Base-by-base conservation (phyloP, 2,888 invertebrate genomes). In the Metalampra italica region DNA sequence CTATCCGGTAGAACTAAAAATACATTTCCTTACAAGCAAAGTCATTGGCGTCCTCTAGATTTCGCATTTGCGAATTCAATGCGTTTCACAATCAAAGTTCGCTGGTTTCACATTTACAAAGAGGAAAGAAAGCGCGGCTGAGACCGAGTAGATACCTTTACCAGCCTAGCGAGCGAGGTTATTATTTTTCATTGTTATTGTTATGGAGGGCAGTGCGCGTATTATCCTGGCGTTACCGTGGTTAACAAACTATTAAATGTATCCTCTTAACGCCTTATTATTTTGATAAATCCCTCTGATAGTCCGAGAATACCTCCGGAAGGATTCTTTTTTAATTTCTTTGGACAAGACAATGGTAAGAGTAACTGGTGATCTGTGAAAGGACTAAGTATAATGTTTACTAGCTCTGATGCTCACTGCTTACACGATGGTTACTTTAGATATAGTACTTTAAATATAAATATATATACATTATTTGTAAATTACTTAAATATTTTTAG, bases 161-260 rank as follows among this genome's bases (percentile, higher is more conserved):
- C 47, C 51, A 45, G 45, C 36, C n/a, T 38, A 29, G 55, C 47
- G 45, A 29, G 55, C 47, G 53, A 45, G 68, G 76, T 78, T 79
- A 82, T 87, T 86, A 86, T 82, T 84, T 86, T 83, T 84, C 79
- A 87, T 68, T 81, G 87, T 85, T 80, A 88, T 71, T 75, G 86
- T 86, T 85, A 87, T 81, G 68, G 62, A 73, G 51, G 56, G 50
- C 64, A 66, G 62, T 66, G 53, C 61, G 70, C 73, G 78, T 78
- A 81, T 85, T 86, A 86, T 68, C 57, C 67, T 65, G 60, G 61
- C 75, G 71, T 82, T 82, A 80, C 67, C 63, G 62, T 82, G 76
- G 78, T 88, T 87, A 87, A 80, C 81, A 83, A 88, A 88, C 87
- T 86, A 87, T 88, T 87, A 88, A 80, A 78, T 68, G 74, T 68